phyloP scores from a whole-genome alignment of 2,113 vertebrate species.

The cattle (Bos taurus) region DNA sequence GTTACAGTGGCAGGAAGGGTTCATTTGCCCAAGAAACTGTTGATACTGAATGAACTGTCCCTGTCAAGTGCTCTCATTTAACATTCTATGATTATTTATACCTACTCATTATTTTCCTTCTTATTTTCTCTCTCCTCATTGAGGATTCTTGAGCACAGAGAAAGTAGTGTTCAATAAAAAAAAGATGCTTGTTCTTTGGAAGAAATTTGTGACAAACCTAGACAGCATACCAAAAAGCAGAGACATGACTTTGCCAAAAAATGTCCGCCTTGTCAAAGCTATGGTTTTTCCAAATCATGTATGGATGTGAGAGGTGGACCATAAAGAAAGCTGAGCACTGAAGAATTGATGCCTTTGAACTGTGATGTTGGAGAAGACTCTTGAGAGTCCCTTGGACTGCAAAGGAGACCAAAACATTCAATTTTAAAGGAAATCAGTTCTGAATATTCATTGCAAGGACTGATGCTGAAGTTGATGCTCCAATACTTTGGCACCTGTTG shows the following conservation, averaged over 20 bases:
- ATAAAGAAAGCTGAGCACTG: neutral
- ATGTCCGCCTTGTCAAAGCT: accelerated
- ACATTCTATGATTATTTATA: neutral
- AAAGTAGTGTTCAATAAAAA: neutral
- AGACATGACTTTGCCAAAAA: neutral
- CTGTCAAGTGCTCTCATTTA: neutral
- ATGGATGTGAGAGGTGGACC: neutral
- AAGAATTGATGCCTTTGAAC: neutral
- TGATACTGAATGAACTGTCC: neutral
- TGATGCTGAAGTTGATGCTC: neutral
- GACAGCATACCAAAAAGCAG: neutral
- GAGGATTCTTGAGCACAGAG: neutral
- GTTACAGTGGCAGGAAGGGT: neutral
- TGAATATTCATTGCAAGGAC: neutral
- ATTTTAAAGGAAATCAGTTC: neutral
- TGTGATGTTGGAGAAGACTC: neutral
- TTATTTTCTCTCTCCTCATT: neutral
- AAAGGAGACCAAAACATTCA: neutral
- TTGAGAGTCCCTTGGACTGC: neutral
- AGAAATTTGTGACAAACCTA: neutral
- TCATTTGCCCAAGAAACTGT: neutral
- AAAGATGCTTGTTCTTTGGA: neutral
- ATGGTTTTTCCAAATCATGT: neutral
- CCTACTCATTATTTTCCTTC: neutral
- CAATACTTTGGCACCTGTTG: neutral